Conservation (phyloP, 2,888 invertebrate genomes). For the Cataglyphis cursor region DNA sequence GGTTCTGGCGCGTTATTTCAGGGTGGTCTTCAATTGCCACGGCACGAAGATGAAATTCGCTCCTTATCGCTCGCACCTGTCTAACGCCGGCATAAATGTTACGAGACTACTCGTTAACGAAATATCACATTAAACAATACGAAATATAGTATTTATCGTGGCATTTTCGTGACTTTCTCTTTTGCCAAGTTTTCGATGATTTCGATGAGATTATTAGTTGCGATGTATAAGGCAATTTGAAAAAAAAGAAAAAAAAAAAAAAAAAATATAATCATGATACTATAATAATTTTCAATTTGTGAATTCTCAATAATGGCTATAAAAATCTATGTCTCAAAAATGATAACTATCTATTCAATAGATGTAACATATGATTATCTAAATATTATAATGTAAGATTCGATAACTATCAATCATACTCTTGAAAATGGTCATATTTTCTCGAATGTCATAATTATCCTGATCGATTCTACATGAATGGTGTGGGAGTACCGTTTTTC, state of each 20-base stretch:
- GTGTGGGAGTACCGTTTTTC: not conserved
- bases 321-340: not conserved
- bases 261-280: constrained; percentile 20
- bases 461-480: not conserved
- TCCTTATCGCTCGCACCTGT: constrained; percentile 51
- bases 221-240: constrained; percentile 22
- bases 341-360: constrained; percentile 4
- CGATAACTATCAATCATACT: constrained; percentile 20
- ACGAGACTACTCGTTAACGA: constrained; percentile 47
- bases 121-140: constrained; percentile 58
- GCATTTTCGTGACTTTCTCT: constrained; percentile 39
- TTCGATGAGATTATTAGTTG: constrained; percentile 42
- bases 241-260: constrained; percentile 3
- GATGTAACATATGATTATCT: constrained; percentile 7
- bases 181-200: constrained; percentile 40
- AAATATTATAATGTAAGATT: constrained; percentile 14
- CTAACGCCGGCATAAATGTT: constrained; percentile 44
- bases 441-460: not conserved
- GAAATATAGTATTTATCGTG: constrained; percentile 51
- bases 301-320: not conserved
- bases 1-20: constrained; percentile 40
- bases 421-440: not conserved
- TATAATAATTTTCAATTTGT: constrained; percentile 37
- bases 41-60: constrained; percentile 54
- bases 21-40: constrained; percentile 55